Evolutionary conservation across 2,113 vertebrate genomes (phyloP).

Genomic region (Perccottus glenii): DNA sequence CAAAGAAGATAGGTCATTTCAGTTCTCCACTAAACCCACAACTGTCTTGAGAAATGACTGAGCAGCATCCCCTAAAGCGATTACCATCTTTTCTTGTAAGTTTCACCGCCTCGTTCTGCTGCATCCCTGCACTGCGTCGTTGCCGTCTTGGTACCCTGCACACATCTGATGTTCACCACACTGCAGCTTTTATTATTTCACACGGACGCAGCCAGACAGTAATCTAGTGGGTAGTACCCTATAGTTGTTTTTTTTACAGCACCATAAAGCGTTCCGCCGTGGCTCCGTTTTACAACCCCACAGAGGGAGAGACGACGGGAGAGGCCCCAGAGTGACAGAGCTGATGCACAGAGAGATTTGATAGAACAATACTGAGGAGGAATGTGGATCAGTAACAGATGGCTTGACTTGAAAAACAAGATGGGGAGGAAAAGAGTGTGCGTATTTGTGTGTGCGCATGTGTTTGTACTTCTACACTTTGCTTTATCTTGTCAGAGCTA

Average conservation of each 20-base stretch:
- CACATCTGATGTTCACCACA: not conserved
- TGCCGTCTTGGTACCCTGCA: not conserved
- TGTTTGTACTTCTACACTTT: constrained; percentile 16
- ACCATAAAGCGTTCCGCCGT: not conserved
- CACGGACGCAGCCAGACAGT: not conserved
- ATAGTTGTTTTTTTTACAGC: constrained; percentile 1
- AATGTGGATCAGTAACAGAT: constrained; percentile 41
- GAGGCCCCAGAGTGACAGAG: constrained; percentile 2
- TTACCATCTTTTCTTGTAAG: not conserved
- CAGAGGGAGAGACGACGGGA: not conserved
- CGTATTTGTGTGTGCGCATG: not conserved
- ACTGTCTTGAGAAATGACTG: not conserved
- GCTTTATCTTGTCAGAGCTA: constrained; percentile 28
- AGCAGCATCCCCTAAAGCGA: not conserved
- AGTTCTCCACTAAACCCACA: not conserved
- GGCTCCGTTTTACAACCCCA: not conserved
- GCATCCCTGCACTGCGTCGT: too few relatives aligned
- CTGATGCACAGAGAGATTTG: constrained; percentile 65
- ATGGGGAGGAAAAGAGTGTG: not conserved
- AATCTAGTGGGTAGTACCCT: not conserved
- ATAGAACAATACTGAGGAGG: constrained; percentile 46
- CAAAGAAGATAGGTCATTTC: not conserved
- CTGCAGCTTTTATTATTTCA: not conserved
- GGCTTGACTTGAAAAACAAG: constrained; percentile 36
- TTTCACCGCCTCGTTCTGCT: not conserved